Evolutionary conservation across 2,113 vertebrate species (phyloP), one percentile per base, ranked within the genome.

Genomic region (Sula dactylatra): DNA sequence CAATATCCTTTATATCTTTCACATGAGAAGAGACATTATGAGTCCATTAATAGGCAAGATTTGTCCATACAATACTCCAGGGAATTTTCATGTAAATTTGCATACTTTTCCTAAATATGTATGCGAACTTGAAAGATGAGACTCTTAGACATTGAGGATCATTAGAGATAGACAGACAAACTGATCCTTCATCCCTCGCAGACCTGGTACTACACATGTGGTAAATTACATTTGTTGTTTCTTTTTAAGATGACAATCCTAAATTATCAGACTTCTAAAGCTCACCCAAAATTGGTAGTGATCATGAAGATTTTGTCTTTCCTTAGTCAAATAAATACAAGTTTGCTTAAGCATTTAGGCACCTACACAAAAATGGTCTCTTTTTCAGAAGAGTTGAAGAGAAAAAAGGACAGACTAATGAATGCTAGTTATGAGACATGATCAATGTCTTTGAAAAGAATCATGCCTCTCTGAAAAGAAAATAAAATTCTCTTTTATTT

Each of bases 11-110:
- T 94, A 34, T 93, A 89, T 85, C 85, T 87, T 93, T 96, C 78
- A 80, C 76, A 93, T 85, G 86, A 94, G 95, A 95, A 95, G 93
- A 97, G 94, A 93, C 83, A 96, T 96, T 96, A 96, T 77, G 90
- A 93, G 91, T 82, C 86, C 96, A 96, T 96, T 95, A 95, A 97
- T 96, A 84, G 96, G 74, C 71, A 94, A 95, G 89, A 94, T 93
- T 93, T 95, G 94, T 97, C 95, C 97, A 80, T 93, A 92, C 56
- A 94, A 91, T 96, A 93, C 94, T 91, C 94, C 70, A 80, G 94
- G 88, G 97, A 96, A 93, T 94, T 91, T 95, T 97, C 81, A 90
- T 80, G 91, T 61, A 93, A 94, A 97, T 96, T 94, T 96, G 73
- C 93, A 93, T 96, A 89, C 34, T 94, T 95, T 95, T 91, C 78